Conservation (phyloP, 1,140 invertebrate genomes). For the Drosophila kikkawai region DNA sequence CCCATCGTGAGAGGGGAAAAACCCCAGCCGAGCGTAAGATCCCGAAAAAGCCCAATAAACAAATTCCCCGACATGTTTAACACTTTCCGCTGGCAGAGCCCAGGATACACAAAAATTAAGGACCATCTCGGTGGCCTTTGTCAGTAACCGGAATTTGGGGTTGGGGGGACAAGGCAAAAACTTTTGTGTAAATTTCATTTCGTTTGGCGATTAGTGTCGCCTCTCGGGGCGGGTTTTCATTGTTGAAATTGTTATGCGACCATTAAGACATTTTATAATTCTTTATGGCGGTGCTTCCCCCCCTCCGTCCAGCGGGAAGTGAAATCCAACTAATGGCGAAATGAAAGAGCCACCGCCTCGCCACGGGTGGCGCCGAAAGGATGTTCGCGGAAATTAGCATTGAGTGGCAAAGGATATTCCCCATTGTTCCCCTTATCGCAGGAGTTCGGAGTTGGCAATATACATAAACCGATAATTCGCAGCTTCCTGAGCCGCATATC, state of each 20-base stretch:
- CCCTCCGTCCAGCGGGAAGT: constrained; percentile 24
- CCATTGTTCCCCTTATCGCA: constrained; percentile 37
- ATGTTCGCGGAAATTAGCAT: constrained; percentile 60
- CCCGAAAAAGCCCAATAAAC: constrained; percentile 75
- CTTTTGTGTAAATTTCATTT: constrained; percentile 83
- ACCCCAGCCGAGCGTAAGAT: constrained; percentile 29
- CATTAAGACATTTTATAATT: constrained; percentile 84
- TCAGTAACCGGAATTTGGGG: constrained; percentile 28
- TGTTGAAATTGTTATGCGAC: constrained; percentile 82
- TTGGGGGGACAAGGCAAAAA: constrained; percentile 40
- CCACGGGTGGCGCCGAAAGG: constrained; percentile 43
- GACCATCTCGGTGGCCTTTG: constrained; percentile 69
- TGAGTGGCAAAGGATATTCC: constrained; percentile 14
- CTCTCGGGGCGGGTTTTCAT: constrained; percentile 51
- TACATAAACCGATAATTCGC: constrained; percentile 74
- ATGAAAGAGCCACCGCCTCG: constrained; percentile 25
- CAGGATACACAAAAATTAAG: constrained; percentile 54
- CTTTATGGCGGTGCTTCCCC: constrained; percentile 55
- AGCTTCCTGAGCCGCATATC: constrained; percentile 70
- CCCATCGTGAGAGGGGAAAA: constrained; percentile 17
- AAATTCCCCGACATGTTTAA: constrained; percentile 84
- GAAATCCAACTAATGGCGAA: constrained; percentile 71
- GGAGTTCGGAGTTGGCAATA: constrained; percentile 15
- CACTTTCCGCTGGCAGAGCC: constrained; percentile 74
- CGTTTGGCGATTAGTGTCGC: constrained; percentile 83